Evolutionary conservation across 2,113 vertebrate species (phyloP).

Genomic region (Rhagologus leucostigma): DNA sequence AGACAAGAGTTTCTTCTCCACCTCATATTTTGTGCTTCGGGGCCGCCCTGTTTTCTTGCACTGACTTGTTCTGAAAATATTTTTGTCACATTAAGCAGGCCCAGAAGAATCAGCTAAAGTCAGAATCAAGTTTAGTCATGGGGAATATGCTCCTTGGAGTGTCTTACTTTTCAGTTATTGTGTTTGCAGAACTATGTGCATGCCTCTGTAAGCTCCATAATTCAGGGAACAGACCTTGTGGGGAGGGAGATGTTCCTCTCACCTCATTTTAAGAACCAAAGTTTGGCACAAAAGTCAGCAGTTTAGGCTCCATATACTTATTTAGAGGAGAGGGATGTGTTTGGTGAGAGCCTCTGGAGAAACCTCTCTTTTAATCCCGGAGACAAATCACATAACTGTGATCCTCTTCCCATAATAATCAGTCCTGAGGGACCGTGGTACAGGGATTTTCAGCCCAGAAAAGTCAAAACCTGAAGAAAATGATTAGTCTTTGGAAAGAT

Average conservation of each 20-base stretch:
- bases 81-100: neutral
- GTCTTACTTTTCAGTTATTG: neutral
- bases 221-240: neutral
- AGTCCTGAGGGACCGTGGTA: accelerated
- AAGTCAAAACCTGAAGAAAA: neutral
- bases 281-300: neutral
- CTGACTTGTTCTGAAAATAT: neutral
- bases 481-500: neutral
- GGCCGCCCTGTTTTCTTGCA: neutral
- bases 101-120: neutral
- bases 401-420: neutral
- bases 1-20: neutral
- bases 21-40: neutral
- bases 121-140: neutral
- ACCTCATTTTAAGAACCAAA: neutral
- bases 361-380: neutral
- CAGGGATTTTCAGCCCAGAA: neutral
- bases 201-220: neutral
- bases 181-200: neutral
- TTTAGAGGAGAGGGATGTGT: neutral
- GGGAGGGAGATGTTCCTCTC: neutral
- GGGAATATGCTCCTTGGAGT: neutral
- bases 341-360: neutral
- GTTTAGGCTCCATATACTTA: neutral
- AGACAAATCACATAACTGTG: neutral